phyloP scores from a whole-genome alignment of 2,797 vertebrate species.

The Rhinichthys osculus region DNA sequence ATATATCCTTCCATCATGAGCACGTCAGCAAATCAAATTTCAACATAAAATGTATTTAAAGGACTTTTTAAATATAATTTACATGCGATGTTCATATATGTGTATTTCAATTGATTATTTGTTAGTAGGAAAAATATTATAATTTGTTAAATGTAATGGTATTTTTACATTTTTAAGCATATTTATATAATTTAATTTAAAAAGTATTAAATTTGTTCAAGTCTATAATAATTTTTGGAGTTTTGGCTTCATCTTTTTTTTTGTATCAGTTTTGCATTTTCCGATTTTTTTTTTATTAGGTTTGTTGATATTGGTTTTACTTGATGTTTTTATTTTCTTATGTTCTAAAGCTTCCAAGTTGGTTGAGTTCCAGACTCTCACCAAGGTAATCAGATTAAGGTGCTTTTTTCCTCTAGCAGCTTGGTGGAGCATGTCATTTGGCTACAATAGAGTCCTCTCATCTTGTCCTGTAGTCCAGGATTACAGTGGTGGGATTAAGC shows the following conservation, averaged over 20 bases:
- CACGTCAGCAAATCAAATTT: constrained; percentile 10
- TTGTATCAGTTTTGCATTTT: no score
- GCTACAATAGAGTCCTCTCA: constrained; percentile 3
- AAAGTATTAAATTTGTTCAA: no score
- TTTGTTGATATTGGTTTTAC: background rate
- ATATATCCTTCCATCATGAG: background rate
- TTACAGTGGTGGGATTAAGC: constrained; percentile 22
- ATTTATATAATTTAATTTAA: background rate
- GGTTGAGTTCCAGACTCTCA: constrained; percentile 7
- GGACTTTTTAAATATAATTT: background rate
- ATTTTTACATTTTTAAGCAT: background rate
- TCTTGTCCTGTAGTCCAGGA: constrained; percentile 5
- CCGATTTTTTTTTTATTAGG: background rate
- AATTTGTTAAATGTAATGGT: background rate
- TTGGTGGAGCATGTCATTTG: constrained; percentile 1
- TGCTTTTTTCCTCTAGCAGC: background rate
- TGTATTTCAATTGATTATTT: background rate
- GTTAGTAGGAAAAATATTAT: background rate
- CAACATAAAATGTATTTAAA: background rate
- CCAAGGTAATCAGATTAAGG: constrained; percentile 29
- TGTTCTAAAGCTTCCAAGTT: background rate
- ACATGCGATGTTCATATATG: background rate
- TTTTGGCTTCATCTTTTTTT: no score
- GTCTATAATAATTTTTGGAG: no score
- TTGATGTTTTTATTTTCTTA: background rate